These are phyloP conservation scores for Sebastes schlegelii DNA, from an alignment of 2,113 vertebrate genomes.

Conservation along the genomic window DNA sequence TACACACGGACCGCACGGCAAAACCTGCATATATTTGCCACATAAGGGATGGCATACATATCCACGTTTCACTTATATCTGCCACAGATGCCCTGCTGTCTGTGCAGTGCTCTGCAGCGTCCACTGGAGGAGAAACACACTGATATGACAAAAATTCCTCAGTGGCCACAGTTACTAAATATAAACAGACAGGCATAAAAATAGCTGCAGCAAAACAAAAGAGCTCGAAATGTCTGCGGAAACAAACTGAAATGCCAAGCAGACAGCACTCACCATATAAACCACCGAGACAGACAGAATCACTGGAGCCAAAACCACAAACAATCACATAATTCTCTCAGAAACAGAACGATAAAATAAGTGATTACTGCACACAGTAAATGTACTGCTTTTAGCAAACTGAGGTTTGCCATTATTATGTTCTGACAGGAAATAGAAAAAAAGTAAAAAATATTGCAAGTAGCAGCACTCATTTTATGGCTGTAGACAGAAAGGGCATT, in stretches of 20 bases:
- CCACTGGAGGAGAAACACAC: slow-evolving; percentile 52
- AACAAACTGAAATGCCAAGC: slow-evolving; percentile 41
- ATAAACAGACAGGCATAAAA: slow-evolving; percentile 70
- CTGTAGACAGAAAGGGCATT: neutral
- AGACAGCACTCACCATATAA: neutral
- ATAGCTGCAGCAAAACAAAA: slow-evolving; percentile 65
- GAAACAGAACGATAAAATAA: neutral
- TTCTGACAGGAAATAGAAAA: neutral
- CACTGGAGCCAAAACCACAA: neutral
- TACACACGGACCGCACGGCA: neutral
- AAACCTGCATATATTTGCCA: slow-evolving; percentile 30
- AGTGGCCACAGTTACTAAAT: slow-evolving; percentile 68
- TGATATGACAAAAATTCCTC: slow-evolving; percentile 60
- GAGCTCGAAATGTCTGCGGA: slow-evolving; percentile 47
- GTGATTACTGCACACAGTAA: neutral
- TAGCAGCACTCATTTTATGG: neutral
- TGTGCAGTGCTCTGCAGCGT: slow-evolving; percentile 32
- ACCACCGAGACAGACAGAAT: neutral
- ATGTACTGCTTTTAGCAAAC: neutral
- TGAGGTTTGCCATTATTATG: neutral
- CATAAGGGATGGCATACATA: slow-evolving; percentile 4
- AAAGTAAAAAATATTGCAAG: neutral
- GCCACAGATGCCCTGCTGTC: slow-evolving; percentile 25
- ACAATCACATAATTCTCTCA: neutral
- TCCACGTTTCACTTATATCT: slow-evolving; percentile 4